A percentile compares a stretch with the other conserved stretches of the same genome.
These are phyloP conservation scores for Sciurus vulgaris DNA, from an alignment of 2,797 vertebrate genomes.

Conservation along the genomic window DNA sequence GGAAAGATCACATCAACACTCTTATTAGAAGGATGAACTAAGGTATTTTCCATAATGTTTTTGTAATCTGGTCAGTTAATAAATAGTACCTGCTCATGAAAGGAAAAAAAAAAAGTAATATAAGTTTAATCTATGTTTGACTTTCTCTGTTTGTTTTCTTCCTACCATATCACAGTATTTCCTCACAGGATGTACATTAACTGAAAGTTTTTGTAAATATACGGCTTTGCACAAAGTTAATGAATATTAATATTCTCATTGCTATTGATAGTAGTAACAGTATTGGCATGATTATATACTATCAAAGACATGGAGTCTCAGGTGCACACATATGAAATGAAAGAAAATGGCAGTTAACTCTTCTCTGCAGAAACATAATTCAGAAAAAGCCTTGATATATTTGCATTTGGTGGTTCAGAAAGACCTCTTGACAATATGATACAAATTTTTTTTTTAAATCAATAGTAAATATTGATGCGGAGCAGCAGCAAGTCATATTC, in stretches of 20 bases:
- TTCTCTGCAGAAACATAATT: background rate
- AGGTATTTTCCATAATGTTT: no score
- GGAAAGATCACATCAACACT: no score
- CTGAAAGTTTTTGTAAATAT: background rate
- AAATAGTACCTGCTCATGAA: no score
- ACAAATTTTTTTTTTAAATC: background rate
- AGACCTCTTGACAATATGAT: background rate
- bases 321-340: background rate
- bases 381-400: background rate
- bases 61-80: no score
- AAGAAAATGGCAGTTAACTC: background rate
- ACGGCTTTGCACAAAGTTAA: background rate
- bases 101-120: background rate
- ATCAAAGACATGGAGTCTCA: background rate
- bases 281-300: background rate
- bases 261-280: background rate
- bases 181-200: background rate
- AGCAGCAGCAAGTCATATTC: background rate
- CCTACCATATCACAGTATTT: background rate
- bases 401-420: background rate
- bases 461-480: background rate
- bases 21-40: no score
- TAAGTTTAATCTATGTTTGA: background rate
- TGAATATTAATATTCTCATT: background rate
- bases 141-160: background rate